Conservation (phyloP, 2,888 invertebrate genomes). For the Quadroppia sp. region DNA sequence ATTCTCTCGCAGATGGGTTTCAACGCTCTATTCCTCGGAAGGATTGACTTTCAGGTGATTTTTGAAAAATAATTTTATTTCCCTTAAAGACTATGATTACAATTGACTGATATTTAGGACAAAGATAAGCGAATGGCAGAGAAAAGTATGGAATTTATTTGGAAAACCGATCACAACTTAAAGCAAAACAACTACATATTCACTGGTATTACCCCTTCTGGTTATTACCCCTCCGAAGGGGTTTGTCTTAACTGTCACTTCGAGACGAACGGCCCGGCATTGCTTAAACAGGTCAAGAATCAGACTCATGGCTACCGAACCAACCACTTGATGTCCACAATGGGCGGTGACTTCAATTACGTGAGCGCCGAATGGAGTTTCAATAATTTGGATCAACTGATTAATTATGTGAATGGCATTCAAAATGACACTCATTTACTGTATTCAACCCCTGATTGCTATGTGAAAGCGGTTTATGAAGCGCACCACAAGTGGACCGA, state of each 20-base stretch:
- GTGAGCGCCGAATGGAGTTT: conserved; percentile 76
- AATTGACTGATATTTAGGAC: conserved; percentile 55
- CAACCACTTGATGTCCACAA: conserved; percentile 71
- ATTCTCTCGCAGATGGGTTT: conserved; percentile 53
- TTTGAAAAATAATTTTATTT: neutral
- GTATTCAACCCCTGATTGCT: conserved; percentile 60
- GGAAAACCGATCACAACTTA: conserved; percentile 64
- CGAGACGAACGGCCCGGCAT: neutral
- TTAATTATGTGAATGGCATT: conserved; percentile 65
- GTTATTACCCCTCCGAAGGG: conserved; percentile 37
- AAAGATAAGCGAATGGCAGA: conserved; percentile 61
- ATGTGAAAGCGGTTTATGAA: conserved; percentile 60
- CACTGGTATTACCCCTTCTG: conserved; percentile 31
- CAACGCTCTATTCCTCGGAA: conserved; percentile 52
- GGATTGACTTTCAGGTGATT: conserved; percentile 51
- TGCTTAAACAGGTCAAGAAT: conserved; percentile 38
- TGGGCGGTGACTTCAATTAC: conserved; percentile 85
- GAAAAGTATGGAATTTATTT: conserved; percentile 74
- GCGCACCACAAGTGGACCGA: conserved; percentile 49
- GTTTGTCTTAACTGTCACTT: neutral
- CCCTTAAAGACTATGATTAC: neutral
- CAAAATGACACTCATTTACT: conserved; percentile 59
- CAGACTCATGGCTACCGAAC: conserved; percentile 60
- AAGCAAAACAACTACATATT: conserved; percentile 46
- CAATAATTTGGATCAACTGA: conserved; percentile 77